Base-by-base conservation (phyloP, 2,888 invertebrate genomes). In the Philopedon plagiatum region DNA sequence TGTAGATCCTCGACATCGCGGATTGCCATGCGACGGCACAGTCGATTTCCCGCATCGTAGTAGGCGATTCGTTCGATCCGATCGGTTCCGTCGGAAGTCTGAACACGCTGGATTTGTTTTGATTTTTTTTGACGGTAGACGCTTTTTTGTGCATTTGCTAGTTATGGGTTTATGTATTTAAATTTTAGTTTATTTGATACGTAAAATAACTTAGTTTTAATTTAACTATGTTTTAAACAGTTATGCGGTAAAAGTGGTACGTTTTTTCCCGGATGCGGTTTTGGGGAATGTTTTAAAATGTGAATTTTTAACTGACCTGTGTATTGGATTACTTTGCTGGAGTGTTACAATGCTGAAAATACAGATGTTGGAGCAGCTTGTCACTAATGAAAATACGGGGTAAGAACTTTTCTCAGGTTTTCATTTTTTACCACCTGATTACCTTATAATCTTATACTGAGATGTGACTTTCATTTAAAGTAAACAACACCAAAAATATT, bases 341-440 rank as follows among this genome's bases (percentile, higher is more conserved):
- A 37, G 66, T 32, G 81, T 78, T 72, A 87, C 79, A 81, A 92
- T 92, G 92, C 86, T 92, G 86, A 92, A 92, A 87, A 92, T 92
- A 87, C 92, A 92, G 85, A 91, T 92, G 91, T 87, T 92, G 87
- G 92, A 92, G 82, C 91, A 91, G 81, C 89, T 92, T 82, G 91
- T 91, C 85, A 91, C 88, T 84, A 91, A 90, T 84, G 91, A 92
- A 74, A 81, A 78, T 75, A 82, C 82, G 29, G 84, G 84, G 85
- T 85, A 79, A 80, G 81, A 37, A 21, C 8, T 5, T 54, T 41
- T 7, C 19, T 32, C 5, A 15, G 32, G 11, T 23, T 23, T 21
- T 49, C 2, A 18, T n/a, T n/a, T n/a, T n/a, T n/a, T n/a, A n/a
- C n/a, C n/a, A n/a, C n/a, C n/a, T n/a, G n/a, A n/a, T n/a, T n/a